Percentiles rank a stretch among this genome's conserved stretches.
These are phyloP conservation scores for Notoglanidium macrostoma DNA, from an alignment of 2,797 vertebrate species.

Conservation along the genomic window DNA sequence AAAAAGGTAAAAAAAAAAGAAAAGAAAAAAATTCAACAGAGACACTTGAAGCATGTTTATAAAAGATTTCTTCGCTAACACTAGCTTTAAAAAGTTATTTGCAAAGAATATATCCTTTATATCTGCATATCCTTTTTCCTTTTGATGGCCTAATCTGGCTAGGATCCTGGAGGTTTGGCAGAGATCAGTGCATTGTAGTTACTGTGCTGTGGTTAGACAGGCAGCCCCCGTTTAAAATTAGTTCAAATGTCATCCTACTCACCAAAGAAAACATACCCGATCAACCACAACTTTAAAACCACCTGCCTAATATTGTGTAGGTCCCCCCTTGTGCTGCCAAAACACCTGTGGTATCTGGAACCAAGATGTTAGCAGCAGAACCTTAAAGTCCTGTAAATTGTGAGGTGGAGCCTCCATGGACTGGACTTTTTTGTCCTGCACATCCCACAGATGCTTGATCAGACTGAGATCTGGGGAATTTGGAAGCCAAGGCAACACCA, in stretches of 20 bases:
- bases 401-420: no score
- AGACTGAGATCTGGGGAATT: no score
- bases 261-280: background rate
- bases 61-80: background rate
- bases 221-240: background rate
- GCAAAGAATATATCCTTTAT: background rate
- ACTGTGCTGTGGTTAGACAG: conserved; percentile 10
- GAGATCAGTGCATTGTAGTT: conserved; percentile 34
- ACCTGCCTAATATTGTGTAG: no score
- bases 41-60: conserved; percentile 5
- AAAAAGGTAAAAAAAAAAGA: background rate
- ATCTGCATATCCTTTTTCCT: background rate
- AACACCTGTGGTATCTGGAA: no score
- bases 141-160: background rate
- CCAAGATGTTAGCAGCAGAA: no score
- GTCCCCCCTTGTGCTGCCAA: no score
- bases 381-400: no score
- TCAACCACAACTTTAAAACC: no score
- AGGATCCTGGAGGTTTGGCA: conserved; percentile 2
- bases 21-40: no score
- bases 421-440: no score
- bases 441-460: no score
- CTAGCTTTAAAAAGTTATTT: background rate
- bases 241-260: background rate
- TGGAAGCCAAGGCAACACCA: no score